These are phyloP conservation scores for Pyralis farinalis DNA, from an alignment of 2,888 invertebrate species.

Conservation along the genomic window DNA sequence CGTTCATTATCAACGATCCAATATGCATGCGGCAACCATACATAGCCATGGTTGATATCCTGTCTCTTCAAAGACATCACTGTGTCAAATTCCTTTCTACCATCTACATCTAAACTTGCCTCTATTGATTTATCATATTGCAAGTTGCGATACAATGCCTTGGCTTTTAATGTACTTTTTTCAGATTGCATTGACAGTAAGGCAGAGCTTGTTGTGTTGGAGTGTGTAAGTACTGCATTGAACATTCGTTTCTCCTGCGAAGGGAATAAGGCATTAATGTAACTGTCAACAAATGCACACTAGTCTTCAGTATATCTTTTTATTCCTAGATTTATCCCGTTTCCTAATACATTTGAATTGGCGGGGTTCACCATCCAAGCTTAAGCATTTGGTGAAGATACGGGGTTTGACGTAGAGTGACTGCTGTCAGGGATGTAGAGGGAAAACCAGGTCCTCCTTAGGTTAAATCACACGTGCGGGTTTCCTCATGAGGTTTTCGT, in stretches of 20 bases:
- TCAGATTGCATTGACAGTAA: slow-evolving; percentile 84
- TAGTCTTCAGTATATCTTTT: too few relatives aligned
- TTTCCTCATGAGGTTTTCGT: too few relatives aligned
- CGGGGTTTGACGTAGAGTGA: too few relatives aligned
- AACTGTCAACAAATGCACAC: too few relatives aligned
- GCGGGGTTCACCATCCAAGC: too few relatives aligned
- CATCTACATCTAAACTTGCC: slow-evolving; percentile 87
- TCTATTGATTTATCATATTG: slow-evolving; percentile 85
- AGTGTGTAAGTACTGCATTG: slow-evolving; percentile 56
- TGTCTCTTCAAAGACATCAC: slow-evolving; percentile 81
- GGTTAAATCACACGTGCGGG: too few relatives aligned
- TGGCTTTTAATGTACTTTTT: slow-evolving; percentile 84
- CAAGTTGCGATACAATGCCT: slow-evolving; percentile 86
- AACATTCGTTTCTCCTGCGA: slow-evolving; percentile 72
- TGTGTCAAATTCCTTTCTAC: slow-evolving; percentile 85
- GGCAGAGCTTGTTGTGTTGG: slow-evolving; percentile 63
- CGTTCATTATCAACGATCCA: slow-evolving; percentile 87
- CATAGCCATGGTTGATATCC: slow-evolving; percentile 83
- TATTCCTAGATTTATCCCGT: too few relatives aligned
- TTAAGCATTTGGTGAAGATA: too few relatives aligned
- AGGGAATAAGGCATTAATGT: neutral
- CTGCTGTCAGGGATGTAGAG: too few relatives aligned
- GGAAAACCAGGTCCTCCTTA: too few relatives aligned
- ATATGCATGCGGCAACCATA: slow-evolving; percentile 86
- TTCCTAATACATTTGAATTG: too few relatives aligned